These are phyloP conservation scores for Taenaris catops DNA, from an alignment of 2,888 invertebrate species.

Conservation along the genomic window DNA sequence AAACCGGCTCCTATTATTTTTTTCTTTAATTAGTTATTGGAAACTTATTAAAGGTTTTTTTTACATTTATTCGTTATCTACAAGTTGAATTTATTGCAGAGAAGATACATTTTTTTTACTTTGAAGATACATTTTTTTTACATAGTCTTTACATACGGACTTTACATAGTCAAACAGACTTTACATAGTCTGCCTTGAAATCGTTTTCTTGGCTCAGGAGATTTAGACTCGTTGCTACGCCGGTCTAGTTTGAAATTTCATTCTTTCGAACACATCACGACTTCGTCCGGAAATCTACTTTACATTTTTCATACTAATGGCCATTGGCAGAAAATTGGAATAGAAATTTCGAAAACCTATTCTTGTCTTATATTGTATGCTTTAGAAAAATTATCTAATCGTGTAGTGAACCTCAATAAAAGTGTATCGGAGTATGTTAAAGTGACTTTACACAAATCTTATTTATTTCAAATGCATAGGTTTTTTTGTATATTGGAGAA, in stretches of 20 bases:
- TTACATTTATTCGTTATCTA: no score
- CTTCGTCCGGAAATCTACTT: slow-evolving; percentile 72
- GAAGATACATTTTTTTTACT: no score
- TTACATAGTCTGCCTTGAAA: slow-evolving; percentile 33
- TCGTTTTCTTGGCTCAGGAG: slow-evolving; percentile 36
- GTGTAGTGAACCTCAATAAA: background rate
- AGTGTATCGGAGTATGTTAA: background rate
- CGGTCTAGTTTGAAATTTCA: slow-evolving; percentile 69
- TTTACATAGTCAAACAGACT: no score
- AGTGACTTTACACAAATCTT: no score
- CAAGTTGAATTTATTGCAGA: no score
- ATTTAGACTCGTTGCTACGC: slow-evolving; percentile 42
- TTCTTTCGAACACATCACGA: slow-evolving; percentile 74
- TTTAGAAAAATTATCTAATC: slow-evolving; percentile 4
- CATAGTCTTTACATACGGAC: no score
- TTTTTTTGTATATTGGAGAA: no score
- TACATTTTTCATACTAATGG: slow-evolving; percentile 79
- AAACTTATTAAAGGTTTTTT: no score
- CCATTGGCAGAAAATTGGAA: slow-evolving; percentile 78
- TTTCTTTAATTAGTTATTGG: no score
- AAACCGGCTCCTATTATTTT: no score
- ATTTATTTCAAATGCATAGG: no score
- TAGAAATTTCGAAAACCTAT: slow-evolving; percentile 67
- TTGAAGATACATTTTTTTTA: no score
- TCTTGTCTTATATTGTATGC: slow-evolving; percentile 32